These are phyloP conservation scores for Callocephalon fimbriatum DNA, from an alignment of 2,113 vertebrate species.

Conservation along the genomic window DNA sequence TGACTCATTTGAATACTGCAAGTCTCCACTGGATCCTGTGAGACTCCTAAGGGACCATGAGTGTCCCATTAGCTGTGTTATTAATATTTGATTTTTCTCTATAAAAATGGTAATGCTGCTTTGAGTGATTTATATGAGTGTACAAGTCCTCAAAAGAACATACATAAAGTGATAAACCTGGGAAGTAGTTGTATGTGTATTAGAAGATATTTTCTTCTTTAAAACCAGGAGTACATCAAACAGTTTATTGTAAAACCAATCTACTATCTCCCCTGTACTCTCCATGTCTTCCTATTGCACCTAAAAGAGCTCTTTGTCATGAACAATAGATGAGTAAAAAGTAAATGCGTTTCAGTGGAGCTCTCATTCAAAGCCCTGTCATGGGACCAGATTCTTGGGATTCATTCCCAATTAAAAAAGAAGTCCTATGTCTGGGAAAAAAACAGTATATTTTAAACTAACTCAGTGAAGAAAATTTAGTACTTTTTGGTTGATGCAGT, in stretches of 20 bases:
- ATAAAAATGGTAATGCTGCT: not conserved
- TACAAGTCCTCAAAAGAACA: not conserved
- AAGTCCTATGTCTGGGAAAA: not conserved
- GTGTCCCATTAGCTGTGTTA: not conserved
- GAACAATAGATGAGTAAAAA: not conserved
- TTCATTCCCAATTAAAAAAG: not conserved
- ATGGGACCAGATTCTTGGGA: not conserved
- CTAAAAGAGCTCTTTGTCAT: not conserved
- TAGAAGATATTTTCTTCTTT: not conserved
- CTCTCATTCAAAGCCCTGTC: not conserved
- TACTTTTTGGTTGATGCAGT: not conserved
- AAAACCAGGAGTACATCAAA: not conserved
- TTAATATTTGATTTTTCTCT: conserved; percentile 32
- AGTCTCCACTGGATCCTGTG: not conserved
- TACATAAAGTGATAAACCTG: not conserved
- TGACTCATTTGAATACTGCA: not conserved
- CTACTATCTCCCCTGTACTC: not conserved
- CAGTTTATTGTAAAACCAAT: not conserved
- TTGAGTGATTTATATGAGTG: not conserved
- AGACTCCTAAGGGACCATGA: not conserved
- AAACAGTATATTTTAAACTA: not conserved
- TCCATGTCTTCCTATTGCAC: not conserved
- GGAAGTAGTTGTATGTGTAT: not conserved
- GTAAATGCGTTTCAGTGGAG: not conserved
- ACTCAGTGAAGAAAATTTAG: not conserved